These are phyloP conservation scores for Pogonomyrmex californicus DNA, from an alignment of 1,140 invertebrate genomes.

Conservation along the genomic window DNA sequence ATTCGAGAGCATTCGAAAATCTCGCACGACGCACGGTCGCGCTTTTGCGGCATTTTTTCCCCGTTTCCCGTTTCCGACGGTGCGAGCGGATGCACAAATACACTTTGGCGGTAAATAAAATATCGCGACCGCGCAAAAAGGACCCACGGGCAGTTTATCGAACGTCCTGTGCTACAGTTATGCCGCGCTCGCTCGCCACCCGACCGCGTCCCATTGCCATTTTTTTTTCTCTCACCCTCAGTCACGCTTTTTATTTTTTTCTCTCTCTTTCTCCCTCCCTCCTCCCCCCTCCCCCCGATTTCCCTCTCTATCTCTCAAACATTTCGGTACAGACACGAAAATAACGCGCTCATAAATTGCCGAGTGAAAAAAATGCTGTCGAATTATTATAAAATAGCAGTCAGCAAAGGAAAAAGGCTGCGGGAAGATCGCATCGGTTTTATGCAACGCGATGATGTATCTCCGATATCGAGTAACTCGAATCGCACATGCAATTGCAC, in stretches of 20 bases:
- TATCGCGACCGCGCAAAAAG: conserved; percentile 70
- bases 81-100: conserved; percentile 63
- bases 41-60: conserved; percentile 64
- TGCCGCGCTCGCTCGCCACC: conserved; percentile 4
- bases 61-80: conserved; percentile 51
- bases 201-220: conserved; percentile 44
- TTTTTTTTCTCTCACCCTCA: conserved; percentile 47
- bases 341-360: conserved; percentile 69
- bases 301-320: background rate
- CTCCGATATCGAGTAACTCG: background rate
- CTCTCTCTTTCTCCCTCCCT: background rate
- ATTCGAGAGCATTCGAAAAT: conserved; percentile 44
- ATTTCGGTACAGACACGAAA: conserved; percentile 8
- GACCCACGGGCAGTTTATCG: conserved; percentile 73
- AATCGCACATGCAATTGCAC: background rate
- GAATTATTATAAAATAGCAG: conserved; percentile 75
- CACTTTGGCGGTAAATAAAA: conserved; percentile 73
- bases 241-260: background rate
- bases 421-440: conserved; percentile 14
- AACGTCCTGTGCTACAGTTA: conserved; percentile 70
- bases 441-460: background rate
- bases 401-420: background rate
- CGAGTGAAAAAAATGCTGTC: conserved; percentile 69
- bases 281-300: no score
- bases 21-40: conserved; percentile 28